phyloP scores from a whole-genome alignment of 2,888 invertebrate genomes.

The Hedya salicella region DNA sequence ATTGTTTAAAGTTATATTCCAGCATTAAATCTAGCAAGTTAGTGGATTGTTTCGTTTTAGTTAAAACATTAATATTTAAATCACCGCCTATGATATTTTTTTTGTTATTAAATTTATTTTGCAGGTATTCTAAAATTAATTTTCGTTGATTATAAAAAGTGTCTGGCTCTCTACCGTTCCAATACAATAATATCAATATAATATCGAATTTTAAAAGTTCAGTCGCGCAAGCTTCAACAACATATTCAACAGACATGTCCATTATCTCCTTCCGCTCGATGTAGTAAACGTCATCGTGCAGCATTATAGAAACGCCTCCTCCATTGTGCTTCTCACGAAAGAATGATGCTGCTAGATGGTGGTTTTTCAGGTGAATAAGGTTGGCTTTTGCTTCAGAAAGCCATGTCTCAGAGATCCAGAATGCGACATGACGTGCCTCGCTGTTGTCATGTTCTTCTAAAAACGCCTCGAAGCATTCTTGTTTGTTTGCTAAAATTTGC shows the following conservation, averaged over 20 bases:
- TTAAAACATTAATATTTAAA: not conserved
- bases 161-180: constrained; percentile 4
- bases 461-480: not conserved
- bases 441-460: not conserved
- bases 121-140: not conserved
- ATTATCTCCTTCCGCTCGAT: not conserved
- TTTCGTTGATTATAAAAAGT: not conserved
- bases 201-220: not conserved
- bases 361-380: not conserved
- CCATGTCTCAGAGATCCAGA: not conserved
- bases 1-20: constrained; percentile 14
- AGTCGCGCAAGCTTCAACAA: not conserved
- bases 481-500: not conserved
- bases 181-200: constrained; percentile 4
- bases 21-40: not conserved
- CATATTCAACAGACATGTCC: constrained; percentile 4
- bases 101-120: not conserved
- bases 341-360: not conserved
- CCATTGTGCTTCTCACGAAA: not conserved
- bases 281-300: not conserved
- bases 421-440: not conserved
- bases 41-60: not conserved
- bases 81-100: not conserved
- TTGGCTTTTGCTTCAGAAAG: constrained; percentile 2
- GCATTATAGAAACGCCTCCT: not conserved